Base-by-base conservation (phyloP, 2,888 invertebrate species). In the Nebria brevicollis region DNA sequence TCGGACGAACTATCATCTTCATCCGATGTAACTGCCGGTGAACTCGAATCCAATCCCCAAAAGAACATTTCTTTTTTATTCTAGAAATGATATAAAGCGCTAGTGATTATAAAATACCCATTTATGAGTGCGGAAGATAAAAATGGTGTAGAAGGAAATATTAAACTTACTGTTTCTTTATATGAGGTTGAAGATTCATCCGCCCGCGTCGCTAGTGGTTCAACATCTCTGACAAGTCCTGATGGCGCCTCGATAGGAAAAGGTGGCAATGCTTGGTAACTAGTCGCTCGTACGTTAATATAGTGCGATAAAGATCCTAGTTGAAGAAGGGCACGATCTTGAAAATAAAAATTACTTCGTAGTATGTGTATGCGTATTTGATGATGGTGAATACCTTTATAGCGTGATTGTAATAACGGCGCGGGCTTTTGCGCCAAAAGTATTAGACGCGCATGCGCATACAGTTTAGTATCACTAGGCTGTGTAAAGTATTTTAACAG, bases 261-360 rank as follows among this genome's bases (percentile, higher is more conserved):
- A 1, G 92, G 88, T 0, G 98, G 98, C 84, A 99, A 91, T 82
- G 97, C 93, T 83, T 96, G 94, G 90, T 99, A 99, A 4, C 97
- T 98, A 65, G 90, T 92, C 0, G 98, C 96, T 82, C 94, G 92
- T 85, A 93, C 91, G 86, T 98, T 98, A 82, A 99, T 92, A 88
- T 97, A 97, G 90, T 98, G 98, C 0, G 99, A 98, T 78, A 99
- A 90, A 0, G 98, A 97, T 1, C 99, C 98, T 86, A 99, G 90
- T 85, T 98, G 98, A 89, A 94, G 97, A 85, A 95, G 94, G 88
- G 96, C 95, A 66, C 95, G 92, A 85, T 95, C 96, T 94, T 54
- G 88, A 13, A 84, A 85, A 84, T 80, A 75, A 11, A 66, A 20
- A 42, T 77, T 42, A 79, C 43, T 54, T 80, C 66, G 15, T 72